These are phyloP conservation scores for Anarhynchus alexandrinus DNA, from an alignment of 2,113 vertebrate genomes.

Conservation along the genomic window DNA sequence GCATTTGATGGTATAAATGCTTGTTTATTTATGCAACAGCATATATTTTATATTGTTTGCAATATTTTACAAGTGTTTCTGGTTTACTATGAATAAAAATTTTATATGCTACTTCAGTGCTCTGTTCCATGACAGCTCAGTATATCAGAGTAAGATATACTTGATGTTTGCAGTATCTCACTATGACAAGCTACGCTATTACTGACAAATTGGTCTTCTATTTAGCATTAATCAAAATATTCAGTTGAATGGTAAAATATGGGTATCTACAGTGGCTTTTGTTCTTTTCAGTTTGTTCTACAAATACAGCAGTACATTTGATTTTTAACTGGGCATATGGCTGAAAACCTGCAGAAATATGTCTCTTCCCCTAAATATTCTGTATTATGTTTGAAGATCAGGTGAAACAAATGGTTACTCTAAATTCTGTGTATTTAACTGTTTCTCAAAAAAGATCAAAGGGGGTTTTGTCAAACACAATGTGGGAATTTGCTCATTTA, in stretches of 20 bases:
- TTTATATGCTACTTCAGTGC: neutral
- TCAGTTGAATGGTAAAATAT: neutral
- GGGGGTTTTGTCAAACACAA: neutral
- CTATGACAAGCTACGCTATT: neutral
- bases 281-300: neutral
- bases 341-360: neutral
- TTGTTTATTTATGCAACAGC: neutral
- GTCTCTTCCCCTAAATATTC: neutral
- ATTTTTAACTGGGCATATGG: neutral
- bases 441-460: neutral
- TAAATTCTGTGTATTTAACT: neutral
- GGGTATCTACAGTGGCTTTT: neutral
- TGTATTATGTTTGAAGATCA: neutral
- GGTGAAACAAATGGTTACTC: neutral
- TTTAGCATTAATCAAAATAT: neutral
- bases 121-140: neutral
- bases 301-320: neutral
- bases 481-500: neutral
- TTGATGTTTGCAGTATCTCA: neutral
- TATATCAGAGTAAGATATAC: neutral
- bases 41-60: neutral
- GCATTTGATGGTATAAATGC: neutral
- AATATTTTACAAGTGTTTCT: neutral
- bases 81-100: neutral
- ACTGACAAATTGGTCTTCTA: neutral